These are phyloP conservation scores for Pimephales promelas DNA, from an alignment of 2,113 vertebrate species.

Conservation along the genomic window DNA sequence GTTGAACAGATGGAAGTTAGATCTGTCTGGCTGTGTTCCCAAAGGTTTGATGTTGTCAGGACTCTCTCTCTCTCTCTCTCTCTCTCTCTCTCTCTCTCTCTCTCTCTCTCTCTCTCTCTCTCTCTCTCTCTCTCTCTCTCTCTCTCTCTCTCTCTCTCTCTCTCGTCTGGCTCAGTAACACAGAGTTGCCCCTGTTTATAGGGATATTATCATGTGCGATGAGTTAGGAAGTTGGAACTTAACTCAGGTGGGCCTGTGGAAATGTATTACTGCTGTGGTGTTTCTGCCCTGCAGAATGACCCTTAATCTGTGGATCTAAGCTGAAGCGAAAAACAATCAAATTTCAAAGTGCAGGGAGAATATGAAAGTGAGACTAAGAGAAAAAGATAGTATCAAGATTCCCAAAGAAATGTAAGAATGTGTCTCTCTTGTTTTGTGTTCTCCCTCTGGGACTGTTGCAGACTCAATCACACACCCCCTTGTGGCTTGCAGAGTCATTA, in stretches of 20 bases:
- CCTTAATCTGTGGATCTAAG: conserved; percentile 40
- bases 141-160: conserved; percentile 20
- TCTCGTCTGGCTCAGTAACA: conserved; percentile 34
- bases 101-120: too few species aligned
- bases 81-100: too few species aligned
- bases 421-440: neutral
- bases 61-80: conserved; percentile 6
- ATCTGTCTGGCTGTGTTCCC: conserved; percentile 51
- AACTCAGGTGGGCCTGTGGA: conserved; percentile 58
- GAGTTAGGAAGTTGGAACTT: conserved; percentile 64
- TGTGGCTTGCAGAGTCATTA: conserved; percentile 69
- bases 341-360: neutral
- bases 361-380: conserved; percentile 15
- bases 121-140: too few species aligned
- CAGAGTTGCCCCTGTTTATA: conserved; percentile 43
- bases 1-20: conserved; percentile 48
- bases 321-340: conserved; percentile 6
- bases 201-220: conserved; percentile 61
- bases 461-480: conserved; percentile 65
- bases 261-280: conserved; percentile 39
- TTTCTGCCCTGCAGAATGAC: conserved; percentile 44
- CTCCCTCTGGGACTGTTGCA: neutral
- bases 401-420: neutral
- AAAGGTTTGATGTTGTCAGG: conserved; percentile 41
- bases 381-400: neutral